These are phyloP conservation scores for Tetraodon nigroviridis DNA, from an alignment of 2,113 vertebrate species.

Conservation along the genomic window DNA sequence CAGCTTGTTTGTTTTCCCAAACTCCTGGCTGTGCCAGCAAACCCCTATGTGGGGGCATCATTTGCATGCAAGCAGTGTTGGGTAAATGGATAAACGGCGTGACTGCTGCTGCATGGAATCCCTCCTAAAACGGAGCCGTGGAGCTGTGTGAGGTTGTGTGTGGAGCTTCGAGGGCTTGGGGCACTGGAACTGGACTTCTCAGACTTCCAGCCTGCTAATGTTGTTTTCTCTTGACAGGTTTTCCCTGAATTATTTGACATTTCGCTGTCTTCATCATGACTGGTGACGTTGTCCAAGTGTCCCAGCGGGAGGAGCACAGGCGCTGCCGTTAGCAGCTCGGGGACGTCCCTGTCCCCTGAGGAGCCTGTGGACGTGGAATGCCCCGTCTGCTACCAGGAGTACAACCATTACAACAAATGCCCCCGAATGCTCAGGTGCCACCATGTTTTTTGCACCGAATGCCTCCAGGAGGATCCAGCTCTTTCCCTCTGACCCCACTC, in stretches of 20 bases:
- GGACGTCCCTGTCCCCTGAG: slow-evolving; percentile 24
- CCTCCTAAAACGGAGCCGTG: slow-evolving; percentile 22
- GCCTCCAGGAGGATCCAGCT: slow-evolving; percentile 73
- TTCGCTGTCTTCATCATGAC: slow-evolving; percentile 42
- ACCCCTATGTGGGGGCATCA: background rate
- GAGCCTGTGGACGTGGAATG: slow-evolving; percentile 73
- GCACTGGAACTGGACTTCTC: slow-evolving; percentile 8
- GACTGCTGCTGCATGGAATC: slow-evolving; percentile 48
- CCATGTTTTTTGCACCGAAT: slow-evolving; percentile 77
- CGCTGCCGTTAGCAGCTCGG: slow-evolving; percentile 5
- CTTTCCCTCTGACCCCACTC: slow-evolving; percentile 31
- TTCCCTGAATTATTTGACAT: background rate
- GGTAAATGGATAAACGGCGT: slow-evolving; percentile 37
- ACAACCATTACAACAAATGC: slow-evolving; percentile 70
- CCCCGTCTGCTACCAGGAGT: slow-evolving; percentile 78
- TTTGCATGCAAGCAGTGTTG: slow-evolving; percentile 1
- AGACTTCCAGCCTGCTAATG: background rate
- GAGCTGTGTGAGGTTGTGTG: background rate
- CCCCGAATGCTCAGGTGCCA: slow-evolving; percentile 76
- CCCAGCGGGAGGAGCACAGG: slow-evolving; percentile 25
- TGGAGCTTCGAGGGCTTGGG: background rate
- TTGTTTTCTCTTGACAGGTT: slow-evolving; percentile 42
- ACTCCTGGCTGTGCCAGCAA: background rate
- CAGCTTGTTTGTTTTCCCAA: background rate
- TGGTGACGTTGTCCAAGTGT: slow-evolving; percentile 25